Evolutionary conservation across 2,113 vertebrate genomes (phyloP), one percentile per base, ranked within the genome.

Genomic region (Tychaedon coryphoeus): DNA sequence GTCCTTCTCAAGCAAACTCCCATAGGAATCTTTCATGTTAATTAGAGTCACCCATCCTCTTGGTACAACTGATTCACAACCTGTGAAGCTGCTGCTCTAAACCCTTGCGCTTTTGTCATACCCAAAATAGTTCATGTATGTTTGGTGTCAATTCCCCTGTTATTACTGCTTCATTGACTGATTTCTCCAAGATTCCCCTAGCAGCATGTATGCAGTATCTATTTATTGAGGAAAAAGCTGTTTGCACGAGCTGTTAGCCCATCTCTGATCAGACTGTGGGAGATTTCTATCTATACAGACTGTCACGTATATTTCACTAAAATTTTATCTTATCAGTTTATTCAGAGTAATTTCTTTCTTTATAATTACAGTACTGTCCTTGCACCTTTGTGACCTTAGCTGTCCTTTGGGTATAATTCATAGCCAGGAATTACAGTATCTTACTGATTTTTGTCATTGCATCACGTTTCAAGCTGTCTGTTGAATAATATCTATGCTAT

Each of bases 371-470:
- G 75, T 76, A 67, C 36, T 80, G 20, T 64, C 53, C 53, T 71
- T 43, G 67, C 69, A 90, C 58, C 45, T 86, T 53, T 70, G 28
- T 54, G 91, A 79, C 61, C 83, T 57, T 88, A 92, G 29, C 24
- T 79, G 54, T 84, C 69, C 45, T 90, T 81, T 36, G 70, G 48
- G 82, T 56, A 65, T 29, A 80, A 40, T 92, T 96, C 82, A 71
- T 78, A 81, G 56, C 23, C 74, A 90, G 74, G 38, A 91, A 82
- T 92, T 80, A 88, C 50, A 69, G 31, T 73, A 92, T 51, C n/a
- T 58, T 87, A 83, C 29, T 78, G 92, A 88, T 66, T 92, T 88
- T 95, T 95, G 48, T 76, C 88, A 80, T 66, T 86, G 69, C 64
- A 78, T 74, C n/a, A 9, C 90, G 76, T 90, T 95, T 95, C 89